Conservation (phyloP, 1,140 invertebrate species). For the Bradynema listronoti region DNA sequence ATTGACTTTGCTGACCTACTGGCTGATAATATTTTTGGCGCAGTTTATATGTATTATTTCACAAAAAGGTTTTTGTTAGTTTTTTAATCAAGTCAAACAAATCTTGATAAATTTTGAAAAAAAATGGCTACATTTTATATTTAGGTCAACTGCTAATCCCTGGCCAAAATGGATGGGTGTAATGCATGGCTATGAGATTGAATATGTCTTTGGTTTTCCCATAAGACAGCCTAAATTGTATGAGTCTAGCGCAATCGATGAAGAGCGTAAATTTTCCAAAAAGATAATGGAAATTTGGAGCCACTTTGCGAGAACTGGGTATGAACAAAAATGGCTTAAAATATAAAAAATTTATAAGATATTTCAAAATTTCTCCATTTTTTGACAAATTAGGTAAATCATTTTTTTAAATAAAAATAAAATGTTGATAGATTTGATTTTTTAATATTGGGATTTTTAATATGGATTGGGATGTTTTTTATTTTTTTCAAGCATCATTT, state of each 20-base stretch:
- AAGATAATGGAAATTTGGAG: constrained; percentile 89
- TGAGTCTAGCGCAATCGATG: constrained; percentile 70
- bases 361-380: no score
- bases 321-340: no score
- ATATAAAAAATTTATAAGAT: no score
- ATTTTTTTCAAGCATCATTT: constrained; percentile 9
- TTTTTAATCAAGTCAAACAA: constrained; percentile 2
- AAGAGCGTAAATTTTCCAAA: constrained; percentile 75
- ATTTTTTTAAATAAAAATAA: no score
- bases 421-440: no score
- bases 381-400: no score
- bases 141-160: constrained; percentile 64
- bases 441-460: no score
- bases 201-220: constrained; percentile 85
- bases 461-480: no score
- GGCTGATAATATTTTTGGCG: constrained; percentile 72
- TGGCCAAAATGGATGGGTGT: constrained; percentile 94
- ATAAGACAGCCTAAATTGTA: constrained; percentile 73
- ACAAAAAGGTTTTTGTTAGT: constrained; percentile 71
- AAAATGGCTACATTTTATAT: constrained; percentile 64
- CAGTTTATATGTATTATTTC: constrained; percentile 90
- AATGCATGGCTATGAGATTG: constrained; percentile 90
- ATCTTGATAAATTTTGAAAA: constrained; percentile 22
- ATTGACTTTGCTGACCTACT: constrained; percentile 80
- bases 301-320: constrained; percentile 89